Percentiles rank a stretch among this genome's conserved stretches.
Evolutionary conservation across 2,797 vertebrate genomes (phyloP).

Genomic region (Margarornis squamiger): DNA sequence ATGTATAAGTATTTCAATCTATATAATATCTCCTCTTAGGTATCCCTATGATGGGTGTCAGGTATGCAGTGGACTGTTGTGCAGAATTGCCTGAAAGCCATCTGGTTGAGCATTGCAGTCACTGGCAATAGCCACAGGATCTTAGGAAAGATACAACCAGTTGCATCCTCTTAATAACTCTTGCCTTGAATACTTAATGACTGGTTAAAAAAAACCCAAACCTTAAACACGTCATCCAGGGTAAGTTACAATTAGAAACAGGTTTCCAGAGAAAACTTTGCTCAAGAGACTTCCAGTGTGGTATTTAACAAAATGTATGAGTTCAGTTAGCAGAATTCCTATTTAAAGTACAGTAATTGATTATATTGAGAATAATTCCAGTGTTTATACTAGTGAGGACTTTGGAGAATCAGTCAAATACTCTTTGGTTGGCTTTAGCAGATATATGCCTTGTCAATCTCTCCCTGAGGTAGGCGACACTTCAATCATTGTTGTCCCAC

Average conservation of each 20-base stretch:
- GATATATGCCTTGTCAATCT: neutral
- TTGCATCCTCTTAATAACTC: neutral
- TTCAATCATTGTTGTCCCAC: neutral
- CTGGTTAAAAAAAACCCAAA: neutral
- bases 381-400: neutral
- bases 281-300: neutral
- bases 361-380: neutral
- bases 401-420: neutral
- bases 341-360: neutral
- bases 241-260: neutral
- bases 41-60: rapidly evolving
- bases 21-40: rapidly evolving
- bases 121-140: neutral
- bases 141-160: neutral
- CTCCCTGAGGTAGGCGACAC: neutral
- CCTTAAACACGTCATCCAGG: neutral
- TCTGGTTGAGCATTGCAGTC: neutral
- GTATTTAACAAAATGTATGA: neutral
- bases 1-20: neutral
- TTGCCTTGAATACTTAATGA: neutral
- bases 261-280: neutral
- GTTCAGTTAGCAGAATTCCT: neutral
- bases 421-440: neutral
- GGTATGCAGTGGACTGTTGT: neutral
- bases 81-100: neutral